phyloP scores from a whole-genome alignment of 2,797 vertebrate species.

The Oceanodroma leucorhoa region DNA sequence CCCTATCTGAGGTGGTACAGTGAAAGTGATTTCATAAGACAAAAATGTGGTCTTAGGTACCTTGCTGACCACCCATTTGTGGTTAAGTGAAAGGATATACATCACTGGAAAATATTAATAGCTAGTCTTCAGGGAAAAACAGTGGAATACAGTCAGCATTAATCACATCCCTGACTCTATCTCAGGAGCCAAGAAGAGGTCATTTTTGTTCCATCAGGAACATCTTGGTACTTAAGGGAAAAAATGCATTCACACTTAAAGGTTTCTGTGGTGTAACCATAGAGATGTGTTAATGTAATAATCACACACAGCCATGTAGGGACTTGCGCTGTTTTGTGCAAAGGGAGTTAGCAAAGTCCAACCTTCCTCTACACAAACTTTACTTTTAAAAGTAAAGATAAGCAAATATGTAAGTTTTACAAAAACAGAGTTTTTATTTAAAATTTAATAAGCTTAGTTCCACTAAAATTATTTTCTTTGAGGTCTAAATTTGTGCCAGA shows the following conservation, averaged over 20 bases:
- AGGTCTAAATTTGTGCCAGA: neutral
- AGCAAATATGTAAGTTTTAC: neutral
- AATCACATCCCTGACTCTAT: constrained; percentile 66
- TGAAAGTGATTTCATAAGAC: neutral
- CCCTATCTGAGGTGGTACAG: neutral
- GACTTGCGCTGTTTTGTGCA: constrained; percentile 40
- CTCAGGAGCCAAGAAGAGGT: constrained; percentile 60
- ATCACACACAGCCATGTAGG: constrained; percentile 54
- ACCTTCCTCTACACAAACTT: neutral
- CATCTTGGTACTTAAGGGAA: constrained; percentile 63
- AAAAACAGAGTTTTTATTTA: neutral
- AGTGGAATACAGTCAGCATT: constrained; percentile 55
- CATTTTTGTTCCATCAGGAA: constrained; percentile 63
- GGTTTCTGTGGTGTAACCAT: constrained; percentile 65
- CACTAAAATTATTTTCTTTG: neutral
- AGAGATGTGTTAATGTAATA: constrained; percentile 69
- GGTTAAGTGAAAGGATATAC: constrained; percentile 54
- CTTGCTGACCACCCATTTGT: constrained; percentile 60
- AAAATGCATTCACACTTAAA: constrained; percentile 66
- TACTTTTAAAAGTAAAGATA: neutral
- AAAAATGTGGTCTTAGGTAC: constrained; percentile 11
- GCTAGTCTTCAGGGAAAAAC: constrained; percentile 58
- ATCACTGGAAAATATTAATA: constrained; percentile 67
- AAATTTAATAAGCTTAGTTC: neutral
- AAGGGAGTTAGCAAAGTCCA: constrained; percentile 18